Base-by-base conservation (phyloP, 2,797 vertebrate genomes). In the Podarcis siculus region DNA sequence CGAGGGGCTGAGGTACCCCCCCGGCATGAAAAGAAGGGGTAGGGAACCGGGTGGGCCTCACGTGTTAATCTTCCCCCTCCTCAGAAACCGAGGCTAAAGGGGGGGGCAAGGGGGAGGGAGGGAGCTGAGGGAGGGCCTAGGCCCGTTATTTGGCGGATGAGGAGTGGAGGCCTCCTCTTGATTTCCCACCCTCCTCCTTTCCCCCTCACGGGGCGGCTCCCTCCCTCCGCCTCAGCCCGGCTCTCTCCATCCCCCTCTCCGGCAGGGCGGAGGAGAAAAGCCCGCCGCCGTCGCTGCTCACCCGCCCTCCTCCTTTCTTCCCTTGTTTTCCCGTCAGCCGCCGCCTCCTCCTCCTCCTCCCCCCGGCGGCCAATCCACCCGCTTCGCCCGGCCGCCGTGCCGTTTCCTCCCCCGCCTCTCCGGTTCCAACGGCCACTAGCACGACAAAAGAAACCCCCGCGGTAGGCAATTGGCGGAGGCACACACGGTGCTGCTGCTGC, bases 181-280 rank as follows among this genome's bases (percentile, higher is more conserved):
- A 35, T 25, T 13, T 4, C 23, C 8, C 32, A 17, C 21, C 49
- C 35, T 2, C 35, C 13, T 30, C 35, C 25, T 1, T 7, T 12
- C 19, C 30, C 32, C 80, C 77, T 89, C 82, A 85, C 77, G 77
- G 77, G 87, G 82, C 67, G 79, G 78, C 79, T 2, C 35, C 55
- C 21, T 58, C 66, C 64, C 55, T 12, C 81, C 73, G 73, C 75
- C 55, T 66, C 67, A 35, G 75, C 76, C 66, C 66, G 66, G 76
- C 12, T 78, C 64, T 75, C 81, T 79, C 87, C 87, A 83, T 83
- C 87, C 86, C 86, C 49, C 39, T 25, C 55, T n/a, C 69, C 55
- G 58, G 72, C 73, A 58, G 55, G 83, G 83, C 86, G 27, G 71
- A 75, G 79, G 49, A 37, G 27, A 69, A 67, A 32, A 32, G 19